phyloP scores from a whole-genome alignment of 2,888 invertebrate genomes.

The Autographa gamma region DNA sequence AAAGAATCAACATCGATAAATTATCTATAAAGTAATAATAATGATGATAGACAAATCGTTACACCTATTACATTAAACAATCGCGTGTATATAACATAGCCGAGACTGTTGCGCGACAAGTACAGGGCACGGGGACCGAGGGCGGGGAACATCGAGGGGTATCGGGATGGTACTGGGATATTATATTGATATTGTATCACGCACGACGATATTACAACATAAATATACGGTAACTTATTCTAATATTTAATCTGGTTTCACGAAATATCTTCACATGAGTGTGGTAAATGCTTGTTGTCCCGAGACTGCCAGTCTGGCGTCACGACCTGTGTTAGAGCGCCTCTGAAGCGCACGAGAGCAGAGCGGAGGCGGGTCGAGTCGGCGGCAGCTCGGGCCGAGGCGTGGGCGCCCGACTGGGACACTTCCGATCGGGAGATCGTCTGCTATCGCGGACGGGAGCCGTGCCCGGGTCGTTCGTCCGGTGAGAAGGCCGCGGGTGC shows the following conservation, averaged over 20 bases:
- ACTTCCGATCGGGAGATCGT: slow-evolving; percentile 17
- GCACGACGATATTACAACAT: slow-evolving; percentile 74
- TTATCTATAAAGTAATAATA: slow-evolving; percentile 49
- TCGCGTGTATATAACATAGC: slow-evolving; percentile 57
- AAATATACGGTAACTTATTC: slow-evolving; percentile 71
- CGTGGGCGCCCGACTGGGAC: slow-evolving; percentile 9
- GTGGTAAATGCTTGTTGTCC: slow-evolving; percentile 47
- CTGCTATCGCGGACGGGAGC: slow-evolving; percentile 24
- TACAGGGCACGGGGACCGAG: slow-evolving; percentile 51
- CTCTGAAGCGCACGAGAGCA: slow-evolving; percentile 16
- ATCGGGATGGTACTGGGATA: slow-evolving; percentile 48
- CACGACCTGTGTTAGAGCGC: slow-evolving; percentile 41
- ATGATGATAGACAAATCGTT: slow-evolving; percentile 49
- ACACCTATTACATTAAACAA: slow-evolving; percentile 57
- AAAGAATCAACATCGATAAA: slow-evolving; percentile 61
- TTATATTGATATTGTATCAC: slow-evolving; percentile 57
- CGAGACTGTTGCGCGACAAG: slow-evolving; percentile 78
- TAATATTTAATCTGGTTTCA: slow-evolving; percentile 55
- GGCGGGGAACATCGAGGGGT: slow-evolving; percentile 49
- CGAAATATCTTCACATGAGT: slow-evolving; percentile 47
- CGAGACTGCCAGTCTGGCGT: slow-evolving; percentile 52
- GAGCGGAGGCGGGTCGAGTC: slow-evolving; percentile 2
- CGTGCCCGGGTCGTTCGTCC: slow-evolving; percentile 40
- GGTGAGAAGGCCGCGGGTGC: slow-evolving; percentile 12
- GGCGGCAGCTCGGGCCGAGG: slow-evolving; percentile 20